Percentiles rank a stretch among this genome's conserved stretches.
Conservation (phyloP, 2,797 vertebrate species). For the Aeoliscus strigatus region DNA sequence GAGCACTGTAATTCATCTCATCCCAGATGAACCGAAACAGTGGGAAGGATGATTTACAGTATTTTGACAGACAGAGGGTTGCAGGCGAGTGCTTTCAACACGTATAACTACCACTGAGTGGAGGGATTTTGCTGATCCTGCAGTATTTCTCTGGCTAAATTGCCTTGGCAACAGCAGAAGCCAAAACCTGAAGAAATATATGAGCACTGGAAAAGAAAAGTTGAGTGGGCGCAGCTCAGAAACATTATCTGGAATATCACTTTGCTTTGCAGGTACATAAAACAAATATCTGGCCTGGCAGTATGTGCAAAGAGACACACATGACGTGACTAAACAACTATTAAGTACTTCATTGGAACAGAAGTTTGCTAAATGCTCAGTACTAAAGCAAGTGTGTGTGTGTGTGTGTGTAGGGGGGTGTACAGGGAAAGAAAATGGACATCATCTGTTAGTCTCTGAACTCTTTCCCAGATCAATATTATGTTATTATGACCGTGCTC, state of each 20-base stretch:
- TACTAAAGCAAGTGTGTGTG: too few species aligned
- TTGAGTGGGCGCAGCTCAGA: conserved; percentile 50
- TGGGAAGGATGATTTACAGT: conserved; percentile 49
- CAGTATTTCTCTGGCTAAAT: conserved; percentile 56
- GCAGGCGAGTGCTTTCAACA: conserved; percentile 51
- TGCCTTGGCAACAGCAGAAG: conserved; percentile 58
- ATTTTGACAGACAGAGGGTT: conserved; percentile 52
- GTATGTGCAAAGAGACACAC: conserved; percentile 23
- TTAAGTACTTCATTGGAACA: too few species aligned
- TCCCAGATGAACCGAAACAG: conserved; percentile 19
- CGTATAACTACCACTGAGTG: conserved; percentile 53
- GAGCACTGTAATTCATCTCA: too few species aligned
- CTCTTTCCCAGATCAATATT: conserved; percentile 52
- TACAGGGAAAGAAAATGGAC: conserved; percentile 41
- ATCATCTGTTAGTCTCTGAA: conserved; percentile 55
- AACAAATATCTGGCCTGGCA: conserved; percentile 48
- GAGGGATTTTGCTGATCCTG: conserved; percentile 59
- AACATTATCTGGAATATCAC: conserved; percentile 69
- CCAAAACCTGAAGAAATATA: conserved; percentile 65
- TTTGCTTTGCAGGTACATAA: conserved; percentile 64
- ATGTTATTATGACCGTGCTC: conserved; percentile 56
- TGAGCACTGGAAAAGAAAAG: conserved; percentile 58
- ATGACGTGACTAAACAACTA: too few species aligned
- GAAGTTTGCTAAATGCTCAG: conserved; percentile 12
- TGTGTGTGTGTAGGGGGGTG: conserved; percentile 15